These are phyloP conservation scores for Champsocephalus esox DNA, from an alignment of 2,797 vertebrate genomes.

Conservation along the genomic window DNA sequence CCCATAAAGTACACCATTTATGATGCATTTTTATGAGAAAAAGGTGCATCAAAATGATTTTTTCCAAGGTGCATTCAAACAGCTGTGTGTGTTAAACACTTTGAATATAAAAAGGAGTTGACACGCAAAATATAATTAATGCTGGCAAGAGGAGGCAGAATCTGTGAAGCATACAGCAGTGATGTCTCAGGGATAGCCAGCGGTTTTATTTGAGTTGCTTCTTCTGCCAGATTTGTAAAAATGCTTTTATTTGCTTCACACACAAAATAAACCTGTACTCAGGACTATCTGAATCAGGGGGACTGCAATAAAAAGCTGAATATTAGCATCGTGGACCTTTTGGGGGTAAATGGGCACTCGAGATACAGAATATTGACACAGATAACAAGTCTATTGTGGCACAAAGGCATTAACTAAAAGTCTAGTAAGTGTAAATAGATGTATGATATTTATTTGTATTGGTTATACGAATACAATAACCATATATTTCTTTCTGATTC, in stretches of 20 bases:
- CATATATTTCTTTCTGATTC: neutral
- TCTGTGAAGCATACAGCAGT: conserved; percentile 44
- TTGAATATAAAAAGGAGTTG: conserved; percentile 43
- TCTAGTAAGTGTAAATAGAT: neutral
- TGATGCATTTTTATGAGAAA: conserved; percentile 4
- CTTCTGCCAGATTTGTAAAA: conserved; percentile 41
- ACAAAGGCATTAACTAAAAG: conserved; percentile 5
- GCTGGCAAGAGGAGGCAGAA: conserved; percentile 41
- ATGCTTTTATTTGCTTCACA: conserved; percentile 37
- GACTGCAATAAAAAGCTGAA: conserved; percentile 21
- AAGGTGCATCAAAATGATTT: conserved; percentile 14
- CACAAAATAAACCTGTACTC: conserved; percentile 25
- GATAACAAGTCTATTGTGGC: neutral
- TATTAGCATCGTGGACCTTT: neutral
- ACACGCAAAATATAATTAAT: conserved; percentile 62
- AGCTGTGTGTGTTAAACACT: conserved; percentile 53
- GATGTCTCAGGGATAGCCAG: conserved; percentile 48
- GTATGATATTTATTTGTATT: neutral
- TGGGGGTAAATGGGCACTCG: neutral
- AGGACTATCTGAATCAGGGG: conserved; percentile 19
- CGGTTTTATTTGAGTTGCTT: conserved; percentile 40
- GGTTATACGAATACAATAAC: neutral
- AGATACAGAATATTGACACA: neutral
- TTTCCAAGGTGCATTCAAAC: conserved; percentile 36
- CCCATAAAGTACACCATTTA: neutral